A percentile compares a stretch with the other conserved stretches of the same genome.
These are phyloP conservation scores for Zhuqinia jingwanae DNA, from an alignment of 2,888 invertebrate genomes.

Conservation along the genomic window DNA sequence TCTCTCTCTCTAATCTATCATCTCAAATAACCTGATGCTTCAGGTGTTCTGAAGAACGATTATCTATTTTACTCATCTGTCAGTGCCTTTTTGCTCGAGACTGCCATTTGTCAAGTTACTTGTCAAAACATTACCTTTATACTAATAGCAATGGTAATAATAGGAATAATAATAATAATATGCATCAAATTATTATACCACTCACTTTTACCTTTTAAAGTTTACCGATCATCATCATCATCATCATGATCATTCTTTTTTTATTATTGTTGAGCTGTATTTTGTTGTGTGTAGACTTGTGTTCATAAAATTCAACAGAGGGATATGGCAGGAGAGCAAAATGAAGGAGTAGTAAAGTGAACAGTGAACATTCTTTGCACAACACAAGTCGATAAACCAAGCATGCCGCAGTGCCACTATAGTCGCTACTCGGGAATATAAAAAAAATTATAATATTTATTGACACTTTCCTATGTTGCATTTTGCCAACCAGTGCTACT, in stretches of 20 bases:
- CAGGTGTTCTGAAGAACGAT: constrained; percentile 62
- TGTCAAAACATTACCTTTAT: constrained; percentile 77
- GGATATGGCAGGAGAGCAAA: no score
- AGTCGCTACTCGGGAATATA: no score
- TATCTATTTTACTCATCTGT: constrained; percentile 76
- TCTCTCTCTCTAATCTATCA: constrained; percentile 62
- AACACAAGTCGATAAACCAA: constrained; percentile 11
- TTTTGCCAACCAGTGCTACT: not conserved
- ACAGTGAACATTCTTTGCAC: no score
- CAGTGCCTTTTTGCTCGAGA: constrained; percentile 65
- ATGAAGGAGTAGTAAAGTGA: no score
- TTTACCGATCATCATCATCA: constrained; percentile 39
- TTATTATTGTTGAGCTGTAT: no score
- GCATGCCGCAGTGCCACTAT: no score
- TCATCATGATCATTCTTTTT: no score
- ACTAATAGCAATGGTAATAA: constrained; percentile 10
- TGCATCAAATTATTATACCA: constrained; percentile 1
- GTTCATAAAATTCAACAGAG: no score
- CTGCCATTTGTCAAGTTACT: constrained; percentile 79
- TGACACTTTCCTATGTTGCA: not conserved
- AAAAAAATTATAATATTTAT: no score
- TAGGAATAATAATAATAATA: not conserved
- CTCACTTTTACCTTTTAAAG: constrained; percentile 47
- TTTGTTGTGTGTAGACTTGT: no score
- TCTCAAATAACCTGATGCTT: constrained; percentile 31